phyloP scores from a whole-genome alignment of 2,113 vertebrate species.

The Hyla sarda region DNA sequence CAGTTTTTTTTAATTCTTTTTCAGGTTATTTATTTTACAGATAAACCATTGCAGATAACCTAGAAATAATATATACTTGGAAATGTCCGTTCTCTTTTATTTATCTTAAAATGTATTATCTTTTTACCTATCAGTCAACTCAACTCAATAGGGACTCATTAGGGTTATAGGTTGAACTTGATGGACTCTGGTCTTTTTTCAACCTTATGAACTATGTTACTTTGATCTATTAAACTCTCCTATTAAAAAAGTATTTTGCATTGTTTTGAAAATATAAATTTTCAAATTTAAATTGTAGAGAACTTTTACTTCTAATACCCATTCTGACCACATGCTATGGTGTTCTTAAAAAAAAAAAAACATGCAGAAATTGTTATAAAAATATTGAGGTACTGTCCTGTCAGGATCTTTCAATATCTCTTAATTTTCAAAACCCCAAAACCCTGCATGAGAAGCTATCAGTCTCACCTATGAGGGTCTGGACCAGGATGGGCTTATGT shows the following conservation, averaged over 20 bases:
- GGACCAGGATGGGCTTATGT: not conserved
- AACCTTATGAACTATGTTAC: no score
- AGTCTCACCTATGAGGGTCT: not conserved
- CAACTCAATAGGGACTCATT: no score
- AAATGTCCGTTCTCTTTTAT: no score
- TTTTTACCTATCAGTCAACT: no score
- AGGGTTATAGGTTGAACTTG: no score
- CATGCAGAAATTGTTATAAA: not conserved
- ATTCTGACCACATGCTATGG: not conserved
- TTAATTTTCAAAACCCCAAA: not conserved
- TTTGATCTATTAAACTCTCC: no score
- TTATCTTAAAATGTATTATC: no score
- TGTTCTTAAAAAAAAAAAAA: not conserved
- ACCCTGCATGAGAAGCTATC: not conserved
- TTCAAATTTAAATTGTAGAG: no score
- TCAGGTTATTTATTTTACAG: conserved; percentile 20
- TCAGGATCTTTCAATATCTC: not conserved
- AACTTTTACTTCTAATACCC: not conserved
- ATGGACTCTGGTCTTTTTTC: no score
- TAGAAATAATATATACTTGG: not conserved
- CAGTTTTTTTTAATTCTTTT: conserved; percentile 1
- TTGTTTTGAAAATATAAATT: not conserved
- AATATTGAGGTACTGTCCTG: not conserved
- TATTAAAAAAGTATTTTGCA: no score
- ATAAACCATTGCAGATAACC: not conserved